phyloP scores from a whole-genome alignment of 2,113 vertebrate genomes.

The Merops nubicus region DNA sequence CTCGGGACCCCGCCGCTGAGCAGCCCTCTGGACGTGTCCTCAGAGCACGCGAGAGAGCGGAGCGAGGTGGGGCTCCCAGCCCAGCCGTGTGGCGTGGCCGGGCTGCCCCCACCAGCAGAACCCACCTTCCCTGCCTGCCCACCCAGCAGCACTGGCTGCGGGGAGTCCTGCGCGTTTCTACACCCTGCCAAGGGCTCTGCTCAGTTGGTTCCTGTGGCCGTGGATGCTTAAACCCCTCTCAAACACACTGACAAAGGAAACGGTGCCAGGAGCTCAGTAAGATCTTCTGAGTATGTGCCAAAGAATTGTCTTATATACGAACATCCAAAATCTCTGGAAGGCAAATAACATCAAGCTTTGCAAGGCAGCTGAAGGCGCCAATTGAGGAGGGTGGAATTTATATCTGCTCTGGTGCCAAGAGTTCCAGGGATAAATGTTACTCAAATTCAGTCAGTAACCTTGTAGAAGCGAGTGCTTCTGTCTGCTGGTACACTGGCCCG shows the following conservation, averaged over 20 bases:
- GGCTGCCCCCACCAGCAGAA: neutral
- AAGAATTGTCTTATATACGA: conserved; percentile 12
- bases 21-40: fast-evolving
- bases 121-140: fast-evolving
- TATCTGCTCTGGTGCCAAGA: neutral
- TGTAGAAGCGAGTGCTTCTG: neutral
- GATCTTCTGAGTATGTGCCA: neutral
- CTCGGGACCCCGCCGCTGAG: too few relatives aligned
- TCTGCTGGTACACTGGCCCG: neutral
- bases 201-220: neutral
- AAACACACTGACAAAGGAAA: neutral
- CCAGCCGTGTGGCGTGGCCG: neutral
- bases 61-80: fast-evolving
- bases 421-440: neutral
- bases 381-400: neutral
- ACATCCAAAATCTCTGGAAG: neutral
- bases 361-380: neutral
- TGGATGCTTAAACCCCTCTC: neutral
- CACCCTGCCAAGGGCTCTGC: neutral
- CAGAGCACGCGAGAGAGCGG: fast-evolving
- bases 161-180: neutral
- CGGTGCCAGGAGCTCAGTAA: neutral
- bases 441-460: neutral
- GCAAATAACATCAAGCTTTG: neutral
- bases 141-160: neutral